Conservation (phyloP, 1,140 invertebrate genomes). For the Drosophila trapezifrons region DNA sequence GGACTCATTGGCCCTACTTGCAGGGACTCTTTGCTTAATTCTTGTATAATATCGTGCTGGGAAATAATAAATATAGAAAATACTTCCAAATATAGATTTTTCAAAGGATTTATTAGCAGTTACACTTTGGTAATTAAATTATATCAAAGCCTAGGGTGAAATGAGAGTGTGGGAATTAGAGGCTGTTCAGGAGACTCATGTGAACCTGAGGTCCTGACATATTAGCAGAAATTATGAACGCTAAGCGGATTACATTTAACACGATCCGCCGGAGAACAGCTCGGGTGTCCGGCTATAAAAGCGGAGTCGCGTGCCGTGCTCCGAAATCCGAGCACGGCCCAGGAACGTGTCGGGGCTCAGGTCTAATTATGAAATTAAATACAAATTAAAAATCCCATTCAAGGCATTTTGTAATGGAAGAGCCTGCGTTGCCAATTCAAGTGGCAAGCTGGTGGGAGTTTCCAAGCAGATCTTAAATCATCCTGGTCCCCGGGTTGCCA, state of each 20-base stretch:
- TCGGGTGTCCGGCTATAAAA: slow-evolving; percentile 1
- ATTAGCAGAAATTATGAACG: slow-evolving; percentile 44
- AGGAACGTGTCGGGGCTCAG: slow-evolving; percentile 65
- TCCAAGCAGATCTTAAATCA: slow-evolving; percentile 10
- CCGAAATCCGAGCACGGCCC: slow-evolving; percentile 48
- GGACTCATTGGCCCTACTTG: neutral
- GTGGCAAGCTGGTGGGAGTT: slow-evolving; percentile 12
- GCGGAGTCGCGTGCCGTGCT: slow-evolving; percentile 51
- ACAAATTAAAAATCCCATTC: slow-evolving; percentile 65
- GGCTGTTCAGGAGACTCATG: neutral
- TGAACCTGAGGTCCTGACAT: slow-evolving; percentile 13
- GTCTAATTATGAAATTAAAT: slow-evolving; percentile 80
- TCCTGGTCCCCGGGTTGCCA: slow-evolving; percentile 28
- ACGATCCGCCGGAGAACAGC: slow-evolving; percentile 28
- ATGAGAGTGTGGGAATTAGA: slow-evolving; percentile 12
- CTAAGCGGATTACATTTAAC: slow-evolving; percentile 74
- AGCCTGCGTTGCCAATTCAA: slow-evolving; percentile 14
- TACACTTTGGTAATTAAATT: neutral
- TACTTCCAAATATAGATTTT: neutral
- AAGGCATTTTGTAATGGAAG: slow-evolving; percentile 48
- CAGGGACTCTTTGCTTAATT: neutral
- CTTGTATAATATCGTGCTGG: rapidly evolving
- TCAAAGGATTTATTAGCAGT: neutral
- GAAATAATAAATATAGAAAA: neutral
- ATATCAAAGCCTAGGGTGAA: neutral